These are phyloP conservation scores for Eupristina koningsbergeri DNA, from an alignment of 1,140 invertebrate species.

Conservation along the genomic window DNA sequence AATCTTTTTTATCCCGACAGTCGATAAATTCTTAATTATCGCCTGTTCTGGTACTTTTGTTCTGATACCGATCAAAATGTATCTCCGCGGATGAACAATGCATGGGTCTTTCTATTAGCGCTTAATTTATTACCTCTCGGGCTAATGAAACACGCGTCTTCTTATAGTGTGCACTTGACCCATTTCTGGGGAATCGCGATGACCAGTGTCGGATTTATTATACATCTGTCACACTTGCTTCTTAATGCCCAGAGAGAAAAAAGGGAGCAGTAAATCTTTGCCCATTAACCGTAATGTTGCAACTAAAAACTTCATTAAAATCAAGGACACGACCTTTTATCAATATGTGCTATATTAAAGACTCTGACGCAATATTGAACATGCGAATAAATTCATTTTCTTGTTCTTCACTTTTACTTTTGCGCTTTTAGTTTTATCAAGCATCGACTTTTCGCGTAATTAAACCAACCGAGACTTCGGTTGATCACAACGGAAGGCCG, in stretches of 20 bases:
- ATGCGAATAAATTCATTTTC: no score
- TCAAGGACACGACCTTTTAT: neutral
- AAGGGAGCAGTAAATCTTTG: neutral
- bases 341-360: no score
- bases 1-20: neutral
- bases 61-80: conserved; percentile 26
- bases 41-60: neutral
- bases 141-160: no score
- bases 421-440: no score
- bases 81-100: neutral
- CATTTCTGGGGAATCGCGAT: neutral
- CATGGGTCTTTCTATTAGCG: conserved; percentile 37
- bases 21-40: conserved; percentile 44
- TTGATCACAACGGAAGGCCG: no score
- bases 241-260: neutral
- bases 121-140: conserved; percentile 25
- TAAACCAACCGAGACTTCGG: no score
- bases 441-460: no score
- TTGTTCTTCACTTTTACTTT: no score
- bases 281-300: neutral
- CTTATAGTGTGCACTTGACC: conserved; percentile 39
- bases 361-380: no score
- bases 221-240: neutral
- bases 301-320: neutral
- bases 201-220: neutral